Base-by-base conservation (phyloP, 2,113 vertebrate species). In the Trogon surrucura region DNA sequence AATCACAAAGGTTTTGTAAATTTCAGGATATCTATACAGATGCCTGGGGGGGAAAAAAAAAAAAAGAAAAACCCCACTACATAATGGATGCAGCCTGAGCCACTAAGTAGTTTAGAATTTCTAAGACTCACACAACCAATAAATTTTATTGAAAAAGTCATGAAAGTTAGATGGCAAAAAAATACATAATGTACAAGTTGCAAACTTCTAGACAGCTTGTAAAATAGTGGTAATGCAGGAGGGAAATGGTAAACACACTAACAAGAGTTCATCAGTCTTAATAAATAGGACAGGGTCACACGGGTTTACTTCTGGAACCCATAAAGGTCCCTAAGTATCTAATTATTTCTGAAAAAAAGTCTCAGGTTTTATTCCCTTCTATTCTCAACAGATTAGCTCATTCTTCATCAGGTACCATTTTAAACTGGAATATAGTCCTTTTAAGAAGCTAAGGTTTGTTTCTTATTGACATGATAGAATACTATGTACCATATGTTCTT, bases 1-100 rank as follows among this genome's bases (percentile, higher is more conserved):
- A 97, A 91, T 93, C 86, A 97, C 91, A 98, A 98, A 98, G 96
- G 95, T 98, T 98, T 98, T 96, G 97, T 97, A 98, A 98, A 98
- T 98, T 98, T 98, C 97, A 98, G 96, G 67, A 16, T 89, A 97
- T 75, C 94, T 96, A 95, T 88, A 92, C 81, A 97, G 96, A 97
- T 94, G 96, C 72, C 71, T 17, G 14, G 45, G 45, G 45, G 45
- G 45, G 16, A 47, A 41, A 41, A 41, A 12, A 41, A 41, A 41
- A 41, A 41, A 41, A 41, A 11, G 10, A 41, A 41, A 41, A 41
- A 9, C 5, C 41, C 13, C 41, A 41, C 41, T 16, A 45, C 21
- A 60, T 82, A 96, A 95, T 64, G 41, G 53, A 97, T 96, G 51
- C 86, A 97, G 75, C 53, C 87, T 97, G 74, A 92, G 92, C 53